A percentile compares a stretch with the other conserved stretches of the same genome.
These are phyloP conservation scores for Luidia sarsii DNA, from an alignment of 53 echinoderm and acorn worm species.

Conservation along the genomic window DNA sequence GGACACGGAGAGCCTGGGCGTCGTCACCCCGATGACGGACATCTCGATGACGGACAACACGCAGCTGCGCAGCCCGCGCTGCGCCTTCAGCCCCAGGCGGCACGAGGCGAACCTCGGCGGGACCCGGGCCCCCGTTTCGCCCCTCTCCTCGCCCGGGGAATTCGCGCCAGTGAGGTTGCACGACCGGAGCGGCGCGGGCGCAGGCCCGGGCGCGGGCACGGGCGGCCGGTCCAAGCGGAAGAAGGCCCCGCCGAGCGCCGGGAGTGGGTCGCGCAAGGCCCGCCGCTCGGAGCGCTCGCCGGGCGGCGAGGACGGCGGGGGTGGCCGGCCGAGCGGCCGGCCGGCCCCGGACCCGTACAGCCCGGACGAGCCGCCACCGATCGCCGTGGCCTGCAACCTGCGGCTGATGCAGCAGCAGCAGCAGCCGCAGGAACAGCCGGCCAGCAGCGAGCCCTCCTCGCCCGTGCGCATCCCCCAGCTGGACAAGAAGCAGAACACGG, in stretches of 20 bases:
- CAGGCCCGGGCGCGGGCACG: neutral
- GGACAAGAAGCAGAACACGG: slow-evolving; percentile 74
- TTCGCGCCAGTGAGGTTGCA: neutral
- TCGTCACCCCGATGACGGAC: slow-evolving; percentile 41
- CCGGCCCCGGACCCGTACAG: slow-evolving; percentile 30
- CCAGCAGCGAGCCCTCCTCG: slow-evolving; percentile 52
- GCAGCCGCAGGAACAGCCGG: no score
- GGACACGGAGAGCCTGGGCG: slow-evolving; percentile 42
- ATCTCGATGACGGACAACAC: slow-evolving; percentile 37
- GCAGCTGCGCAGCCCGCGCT: slow-evolving; percentile 22
- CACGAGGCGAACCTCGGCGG: slow-evolving; percentile 15
- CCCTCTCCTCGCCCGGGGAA: neutral
- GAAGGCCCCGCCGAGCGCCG: slow-evolving; percentile 9
- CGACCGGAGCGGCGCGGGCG: neutral
- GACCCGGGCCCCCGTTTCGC: neutral
- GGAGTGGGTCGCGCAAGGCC: slow-evolving; percentile 31
- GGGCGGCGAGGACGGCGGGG: slow-evolving; percentile 24
- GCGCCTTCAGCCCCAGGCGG: slow-evolving; percentile 3
- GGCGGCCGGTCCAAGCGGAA: slow-evolving; percentile 43
- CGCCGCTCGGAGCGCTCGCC: slow-evolving; percentile 35
- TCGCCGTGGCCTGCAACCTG: slow-evolving; percentile 23
- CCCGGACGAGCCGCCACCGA: slow-evolving; percentile 21
- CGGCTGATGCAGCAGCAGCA: no score
- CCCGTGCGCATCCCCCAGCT: slow-evolving; percentile 77
- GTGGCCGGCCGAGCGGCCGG: slow-evolving; percentile 18